Evolutionary conservation across 2,888 invertebrate genomes (phyloP).

Genomic region (Cephus sareptanus): DNA sequence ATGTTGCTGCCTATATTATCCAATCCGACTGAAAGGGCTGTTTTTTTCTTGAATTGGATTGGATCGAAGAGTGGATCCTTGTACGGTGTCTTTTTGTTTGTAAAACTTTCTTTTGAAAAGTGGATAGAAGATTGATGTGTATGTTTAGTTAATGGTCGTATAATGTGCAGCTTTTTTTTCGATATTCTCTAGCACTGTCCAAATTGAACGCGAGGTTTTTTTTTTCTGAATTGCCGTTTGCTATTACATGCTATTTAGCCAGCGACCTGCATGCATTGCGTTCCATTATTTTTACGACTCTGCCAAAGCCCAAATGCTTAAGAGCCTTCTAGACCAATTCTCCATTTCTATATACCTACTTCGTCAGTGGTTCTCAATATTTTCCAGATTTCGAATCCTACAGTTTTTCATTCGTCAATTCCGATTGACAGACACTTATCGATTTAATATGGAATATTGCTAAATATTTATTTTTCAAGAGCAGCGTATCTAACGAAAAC

Average conservation of each 20-base stretch:
- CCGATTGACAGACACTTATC: not conserved
- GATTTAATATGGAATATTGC: not conserved
- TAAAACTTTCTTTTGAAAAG: not conserved
- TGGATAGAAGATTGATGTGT: not conserved
- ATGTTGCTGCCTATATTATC: constrained; percentile 11
- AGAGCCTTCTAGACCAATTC: constrained; percentile 45
- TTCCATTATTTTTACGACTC: constrained; percentile 61
- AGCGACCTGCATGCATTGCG: constrained; percentile 50
- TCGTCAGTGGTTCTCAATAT: constrained; percentile 37
- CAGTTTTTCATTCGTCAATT: not conserved
- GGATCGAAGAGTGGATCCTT: not conserved
- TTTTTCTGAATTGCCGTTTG: constrained; percentile 36
- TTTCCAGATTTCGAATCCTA: constrained; percentile 1
- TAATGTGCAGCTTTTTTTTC: not conserved
- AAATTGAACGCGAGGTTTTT: constrained; percentile 12
- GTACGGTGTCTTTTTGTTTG: not conserved
- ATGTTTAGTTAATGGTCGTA: not conserved
- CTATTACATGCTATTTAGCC: constrained; percentile 60
- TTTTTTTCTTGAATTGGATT: not conserved
- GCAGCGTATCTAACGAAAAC: not conserved
- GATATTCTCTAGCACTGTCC: not conserved
- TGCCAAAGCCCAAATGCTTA: constrained; percentile 54
- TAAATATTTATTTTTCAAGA: not conserved
- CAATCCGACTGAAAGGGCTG: not conserved
- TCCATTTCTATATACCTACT: constrained; percentile 34